Evolutionary conservation across 2,888 invertebrate species (phyloP), one percentile per base, ranked within the genome.

Genomic region (Mechanitis mazaeus): DNA sequence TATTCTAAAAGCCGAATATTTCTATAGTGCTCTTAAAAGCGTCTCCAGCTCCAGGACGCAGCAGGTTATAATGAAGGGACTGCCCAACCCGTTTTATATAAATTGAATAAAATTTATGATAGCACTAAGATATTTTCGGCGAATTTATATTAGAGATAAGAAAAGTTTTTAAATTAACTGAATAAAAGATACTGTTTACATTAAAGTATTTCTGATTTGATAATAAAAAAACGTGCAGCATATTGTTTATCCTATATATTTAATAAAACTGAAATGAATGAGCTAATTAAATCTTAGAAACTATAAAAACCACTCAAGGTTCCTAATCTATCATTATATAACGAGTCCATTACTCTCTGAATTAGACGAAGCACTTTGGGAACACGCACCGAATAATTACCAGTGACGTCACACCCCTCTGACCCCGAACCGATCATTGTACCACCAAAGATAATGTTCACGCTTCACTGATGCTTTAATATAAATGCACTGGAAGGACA

Each of bases 21-120:
- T 75, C 72, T 75, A 71, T 71, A 81, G 81, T 77, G 76, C 75
- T 75, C 79, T 79, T 79, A 79, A 81, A 78, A 79, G 76, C 76
- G 75, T 78, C 79, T 80, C 80, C 80, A 80, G 83, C 75, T 76
- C 76, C 76, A 76, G 77, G 78, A 79, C 74, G 74, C 74, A 73
- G 78, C 73, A 61, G 69, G 71, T 72, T 75, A 73, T 80, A 78
- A 82, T 80, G 74, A 79, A 78, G 75, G 75, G 73, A 77, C 58
- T 67, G 63, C 64, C 65, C 71, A 77, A 70, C 76, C 74, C 73
- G 75, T 75, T 73, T 69, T 58, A 60, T 11, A 33, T 46, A 56
- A 46, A 56, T 56, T 46, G 45, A 33, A 46, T 12, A 33, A 33
- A 56, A 56, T 33, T 55, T 46, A 33, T 56, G 46, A 45, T n/a